Conservation (phyloP, 1,140 invertebrate species). For the Arctopsyche grandis region DNA sequence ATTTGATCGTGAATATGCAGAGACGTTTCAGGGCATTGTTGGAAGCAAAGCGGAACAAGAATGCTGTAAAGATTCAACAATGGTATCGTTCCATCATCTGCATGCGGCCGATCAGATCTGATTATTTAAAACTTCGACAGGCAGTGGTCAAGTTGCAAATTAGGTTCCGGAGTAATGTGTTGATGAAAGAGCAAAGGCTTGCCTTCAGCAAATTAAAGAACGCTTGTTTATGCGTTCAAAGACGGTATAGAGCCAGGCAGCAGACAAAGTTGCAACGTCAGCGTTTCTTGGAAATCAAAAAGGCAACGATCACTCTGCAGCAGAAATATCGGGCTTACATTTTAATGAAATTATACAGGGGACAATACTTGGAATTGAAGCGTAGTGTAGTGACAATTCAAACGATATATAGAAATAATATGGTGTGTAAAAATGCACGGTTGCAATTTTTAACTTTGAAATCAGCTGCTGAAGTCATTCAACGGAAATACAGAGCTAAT, state of each 20-base stretch:
- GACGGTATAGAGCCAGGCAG: constrained; percentile 52
- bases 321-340: constrained; percentile 56
- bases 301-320: constrained; percentile 60
- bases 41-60: no score
- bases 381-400: constrained; percentile 54
- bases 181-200: neutral
- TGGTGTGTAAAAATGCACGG: constrained; percentile 48
- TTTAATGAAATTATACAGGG: constrained; percentile 52
- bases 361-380: constrained; percentile 48
- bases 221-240: constrained; percentile 46
- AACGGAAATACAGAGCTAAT: neutral
- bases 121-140: constrained; percentile 49
- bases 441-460: constrained; percentile 33
- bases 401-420: constrained; percentile 47
- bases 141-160: constrained; percentile 53
- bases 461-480: neutral
- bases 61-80: constrained; percentile 58
- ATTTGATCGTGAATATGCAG: constrained; percentile 40
- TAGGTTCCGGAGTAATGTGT: neutral
- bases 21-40: neutral
- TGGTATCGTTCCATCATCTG: constrained; percentile 56
- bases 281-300: constrained; percentile 57
- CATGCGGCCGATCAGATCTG: constrained; percentile 52
- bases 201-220: neutral
- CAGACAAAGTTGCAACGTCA: constrained; percentile 52